Evolutionary conservation across 2,113 vertebrate species (phyloP), one percentile per base, ranked within the genome.

Genomic region (Baryphthengus martii): DNA sequence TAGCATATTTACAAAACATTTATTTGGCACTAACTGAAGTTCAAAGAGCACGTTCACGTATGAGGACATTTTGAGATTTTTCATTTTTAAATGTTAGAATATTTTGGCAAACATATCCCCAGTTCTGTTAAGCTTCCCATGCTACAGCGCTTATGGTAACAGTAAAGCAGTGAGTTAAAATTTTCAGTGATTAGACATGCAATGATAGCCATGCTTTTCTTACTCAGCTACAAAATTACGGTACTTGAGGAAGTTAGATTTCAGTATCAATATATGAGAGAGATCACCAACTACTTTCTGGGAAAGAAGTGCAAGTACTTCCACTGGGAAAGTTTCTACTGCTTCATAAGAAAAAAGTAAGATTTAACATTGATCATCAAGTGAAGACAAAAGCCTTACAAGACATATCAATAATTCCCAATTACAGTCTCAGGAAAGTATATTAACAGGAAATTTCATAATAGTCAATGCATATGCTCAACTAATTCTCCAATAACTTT

Each of bases 131-230:
- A 3, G 8, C 4, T 25, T 17, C 29, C 24, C 56, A 31, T 28
- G 78, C 67, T 88, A 74, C 63, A 89, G 77, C 8, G 5, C 29
- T 47, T 18, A 9, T 0, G 6, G 73, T 53, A 31, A 56, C 35
- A 88, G 40, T 17, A 52, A 39, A 8, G 62, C 81, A 85, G 10
- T 10, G 28, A 65, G 39, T 29, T 24, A 33, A 20, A 6, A 10
- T 20, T 14, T 29, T 2, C 74, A 93, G 66, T 44, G 53, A 74
- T 14, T 67, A 94, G 63, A 58, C 89, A 94, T 90, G 90, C 91
- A 91, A 10, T 28, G 74, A 53, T 7, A 92, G 81, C 68, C 91
- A 91, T 91, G 91, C 91, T 88, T 85, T 73, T 85, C 88, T 59
- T 11, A 23, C 18, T 79, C 62, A 55, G 49, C 39, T 35, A 39